Evolutionary conservation across 2,888 invertebrate genomes (phyloP), one percentile per base, ranked within the genome.

Genomic region (Eristalis tenax): DNA sequence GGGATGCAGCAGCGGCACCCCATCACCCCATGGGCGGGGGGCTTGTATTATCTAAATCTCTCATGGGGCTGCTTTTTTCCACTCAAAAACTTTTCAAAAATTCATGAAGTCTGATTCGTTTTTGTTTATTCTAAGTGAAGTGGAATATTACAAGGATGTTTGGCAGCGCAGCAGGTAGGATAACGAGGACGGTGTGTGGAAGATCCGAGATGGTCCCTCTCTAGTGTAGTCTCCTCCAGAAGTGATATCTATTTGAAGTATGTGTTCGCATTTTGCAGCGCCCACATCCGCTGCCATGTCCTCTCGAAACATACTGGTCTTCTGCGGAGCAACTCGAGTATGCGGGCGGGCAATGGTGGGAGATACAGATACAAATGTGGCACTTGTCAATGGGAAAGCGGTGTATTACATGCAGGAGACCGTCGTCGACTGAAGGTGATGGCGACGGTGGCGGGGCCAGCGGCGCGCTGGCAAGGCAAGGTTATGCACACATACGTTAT

Each of bases 81-180:
- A 87, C 87, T 87, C 87, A 87, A 87, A 87, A 87, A 87, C 87
- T 83, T 87, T 76, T 87, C 83, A 87, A 87, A 87, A 87, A 87
- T 87, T 87, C 87, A 87, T 87, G 83, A 87, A 87, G 87, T 87
- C 87, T 87, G 87, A 87, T 87, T 87, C 83, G 87, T 87, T 83
- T 87, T 87, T 87, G 87, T 87, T 87, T 87, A 87, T 83, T 87
- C 71, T 87, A 87, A 87, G 87, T 83, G 87, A 83, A 87, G 87
- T 80, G 79, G 87, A 87, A 87, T 87, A 87, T 87, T 87, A 87
- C 87, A 87, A 83, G 87, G 83, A 76, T 83, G 80, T 83, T 87
- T 76, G 79, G 83, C 63, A 71, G 74, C 32, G 8, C 32, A 70
- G 63, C 81, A 81, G 82, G 82, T 86, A 78, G 64, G 69, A 71